phyloP scores from a whole-genome alignment of 2,888 invertebrate genomes.

The Fragum fragum region DNA sequence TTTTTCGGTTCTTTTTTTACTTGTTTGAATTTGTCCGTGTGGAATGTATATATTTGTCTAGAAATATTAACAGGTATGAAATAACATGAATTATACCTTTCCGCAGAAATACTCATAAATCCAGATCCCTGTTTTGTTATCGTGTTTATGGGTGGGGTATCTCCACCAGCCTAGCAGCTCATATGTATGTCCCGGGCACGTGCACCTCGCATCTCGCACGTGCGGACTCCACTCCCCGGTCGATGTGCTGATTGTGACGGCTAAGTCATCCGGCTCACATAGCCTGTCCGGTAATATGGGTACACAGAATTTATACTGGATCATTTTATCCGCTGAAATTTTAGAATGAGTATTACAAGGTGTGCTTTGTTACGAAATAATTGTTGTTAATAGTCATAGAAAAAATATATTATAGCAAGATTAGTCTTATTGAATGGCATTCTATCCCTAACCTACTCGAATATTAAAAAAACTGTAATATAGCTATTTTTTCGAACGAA shows the following conservation, averaged over 20 bases:
- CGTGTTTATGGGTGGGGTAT: constrained; percentile 49
- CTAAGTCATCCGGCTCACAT: constrained; percentile 66
- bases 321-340: constrained; percentile 69
- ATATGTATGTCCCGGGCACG: constrained; percentile 67
- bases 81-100: too few relatives aligned
- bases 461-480: too few relatives aligned
- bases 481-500: too few relatives aligned
- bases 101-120: constrained; percentile 74
- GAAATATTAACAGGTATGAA: too few relatives aligned
- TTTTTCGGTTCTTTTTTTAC: background rate
- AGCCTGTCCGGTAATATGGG: constrained; percentile 64
- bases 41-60: too few relatives aligned
- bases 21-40: too few relatives aligned
- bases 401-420: too few relatives aligned
- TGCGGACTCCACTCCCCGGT: constrained; percentile 72
- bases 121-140: constrained; percentile 67
- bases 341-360: too few relatives aligned
- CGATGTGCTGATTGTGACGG: constrained; percentile 70
- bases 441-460: too few relatives aligned
- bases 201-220: constrained; percentile 71
- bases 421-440: too few relatives aligned
- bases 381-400: too few relatives aligned
- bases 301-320: constrained; percentile 74
- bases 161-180: constrained; percentile 72
- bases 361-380: too few relatives aligned